phyloP scores from a whole-genome alignment of 1,140 invertebrate species.

The Pseudobourletiella spinata region DNA sequence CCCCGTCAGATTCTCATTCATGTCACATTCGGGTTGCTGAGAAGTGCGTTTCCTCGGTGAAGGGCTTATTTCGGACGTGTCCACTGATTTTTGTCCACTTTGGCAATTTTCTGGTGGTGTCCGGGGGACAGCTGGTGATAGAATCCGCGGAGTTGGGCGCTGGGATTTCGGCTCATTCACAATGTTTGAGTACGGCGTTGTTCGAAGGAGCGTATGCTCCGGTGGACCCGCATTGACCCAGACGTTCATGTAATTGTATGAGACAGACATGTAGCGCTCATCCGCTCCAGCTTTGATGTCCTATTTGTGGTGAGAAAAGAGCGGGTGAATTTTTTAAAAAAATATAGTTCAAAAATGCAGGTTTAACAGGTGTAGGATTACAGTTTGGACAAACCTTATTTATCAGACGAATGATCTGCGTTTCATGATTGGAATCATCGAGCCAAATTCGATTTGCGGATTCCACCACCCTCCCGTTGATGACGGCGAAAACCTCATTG shows the following conservation, averaged over 20 bases:
- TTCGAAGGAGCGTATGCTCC: background rate
- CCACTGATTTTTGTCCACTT: background rate
- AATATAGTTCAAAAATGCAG: background rate
- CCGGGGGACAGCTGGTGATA: background rate
- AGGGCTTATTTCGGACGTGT: background rate
- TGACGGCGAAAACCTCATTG: background rate
- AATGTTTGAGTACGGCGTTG: too few relatives aligned
- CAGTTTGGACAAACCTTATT: background rate
- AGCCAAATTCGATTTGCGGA: background rate
- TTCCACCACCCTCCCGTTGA: background rate
- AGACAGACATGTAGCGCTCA: background rate
- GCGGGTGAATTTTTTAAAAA: background rate
- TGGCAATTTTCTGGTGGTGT: background rate
- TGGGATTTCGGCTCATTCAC: too few relatives aligned
- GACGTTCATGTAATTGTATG: background rate
- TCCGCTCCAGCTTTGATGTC: background rate
- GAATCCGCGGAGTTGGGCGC: too few relatives aligned
- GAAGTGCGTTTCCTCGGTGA: background rate
- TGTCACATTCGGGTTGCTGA: background rate
- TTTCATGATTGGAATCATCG: background rate
- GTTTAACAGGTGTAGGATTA: background rate
- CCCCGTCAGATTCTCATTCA: background rate
- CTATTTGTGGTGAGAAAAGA: background rate
- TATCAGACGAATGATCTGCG: background rate
- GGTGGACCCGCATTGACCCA: background rate